A percentile compares a stretch with the other conserved stretches of the same genome.
phyloP scores from a whole-genome alignment of 2,797 vertebrate species.

The Pipistrellus pipistrellus region DNA sequence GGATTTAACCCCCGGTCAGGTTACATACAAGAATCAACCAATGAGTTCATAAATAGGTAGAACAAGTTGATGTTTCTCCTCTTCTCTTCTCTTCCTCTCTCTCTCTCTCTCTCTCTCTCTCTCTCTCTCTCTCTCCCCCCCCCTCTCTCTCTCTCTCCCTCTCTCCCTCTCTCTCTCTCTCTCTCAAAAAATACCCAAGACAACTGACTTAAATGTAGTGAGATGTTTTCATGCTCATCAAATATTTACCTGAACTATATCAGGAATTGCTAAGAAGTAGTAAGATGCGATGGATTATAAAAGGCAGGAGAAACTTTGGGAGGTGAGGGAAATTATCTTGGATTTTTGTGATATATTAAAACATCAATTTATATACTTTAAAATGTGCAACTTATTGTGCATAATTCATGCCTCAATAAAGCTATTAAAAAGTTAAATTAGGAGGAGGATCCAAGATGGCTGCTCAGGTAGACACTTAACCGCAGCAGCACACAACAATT shows the following conservation, averaged over 20 bases:
- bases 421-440: background rate
- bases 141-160: too few relatives aligned
- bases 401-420: background rate
- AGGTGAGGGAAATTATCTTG: background rate
- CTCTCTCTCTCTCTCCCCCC: background rate
- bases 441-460: too few relatives aligned
- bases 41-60: background rate
- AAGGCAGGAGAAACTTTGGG: background rate
- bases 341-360: conserved; percentile 4
- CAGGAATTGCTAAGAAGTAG: background rate
- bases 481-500: too few relatives aligned
- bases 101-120: background rate
- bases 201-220: background rate
- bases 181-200: background rate
- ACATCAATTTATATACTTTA: background rate
- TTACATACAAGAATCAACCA: background rate
- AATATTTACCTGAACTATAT: too few relatives aligned
- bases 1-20: background rate
- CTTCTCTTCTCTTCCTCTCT: too few relatives aligned
- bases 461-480: too few relatives aligned
- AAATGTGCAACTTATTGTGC: background rate
- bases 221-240: too few relatives aligned
- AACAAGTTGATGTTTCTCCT: background rate
- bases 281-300: background rate
- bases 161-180: background rate